A percentile compares a stretch with the other conserved stretches of the same genome.
phyloP scores from a whole-genome alignment of 2,113 vertebrate species.

The Mystacornis crossleyi region DNA sequence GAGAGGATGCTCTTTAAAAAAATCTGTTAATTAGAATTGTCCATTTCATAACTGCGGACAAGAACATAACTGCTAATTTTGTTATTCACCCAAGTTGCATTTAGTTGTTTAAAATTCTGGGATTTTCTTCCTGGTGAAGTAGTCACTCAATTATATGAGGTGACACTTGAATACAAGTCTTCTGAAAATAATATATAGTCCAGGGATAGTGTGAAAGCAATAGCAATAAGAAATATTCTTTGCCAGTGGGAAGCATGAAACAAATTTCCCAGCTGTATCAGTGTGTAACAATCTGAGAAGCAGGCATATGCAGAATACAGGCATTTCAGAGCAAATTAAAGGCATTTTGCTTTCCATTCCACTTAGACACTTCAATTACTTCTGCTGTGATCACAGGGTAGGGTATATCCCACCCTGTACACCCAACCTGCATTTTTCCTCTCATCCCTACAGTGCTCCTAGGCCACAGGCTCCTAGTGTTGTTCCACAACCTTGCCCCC shows the following conservation, averaged over 20 bases:
- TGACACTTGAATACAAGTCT: neutral
- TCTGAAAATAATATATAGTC: neutral
- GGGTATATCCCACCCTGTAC: neutral
- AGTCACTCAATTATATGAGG: neutral
- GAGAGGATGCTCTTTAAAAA: neutral
- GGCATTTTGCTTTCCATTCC: neutral
- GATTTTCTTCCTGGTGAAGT: neutral
- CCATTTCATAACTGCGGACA: neutral
- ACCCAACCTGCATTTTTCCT: neutral
- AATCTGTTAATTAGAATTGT: neutral
- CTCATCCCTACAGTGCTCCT: neutral
- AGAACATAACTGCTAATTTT: neutral
- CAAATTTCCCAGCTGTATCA: neutral
- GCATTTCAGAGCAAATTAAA: neutral
- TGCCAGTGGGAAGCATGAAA: neutral
- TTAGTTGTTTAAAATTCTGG: neutral
- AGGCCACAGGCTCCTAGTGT: fast-evolving
- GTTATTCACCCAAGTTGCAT: neutral
- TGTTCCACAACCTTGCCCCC: neutral
- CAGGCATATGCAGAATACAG: neutral
- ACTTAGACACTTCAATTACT: neutral
- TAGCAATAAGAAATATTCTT: neutral
- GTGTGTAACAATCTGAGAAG: neutral
- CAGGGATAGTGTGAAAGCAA: neutral
- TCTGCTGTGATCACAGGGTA: neutral